Conservation (phyloP, 2,888 invertebrate species). For the Sarcophaga carnaria region DNA sequence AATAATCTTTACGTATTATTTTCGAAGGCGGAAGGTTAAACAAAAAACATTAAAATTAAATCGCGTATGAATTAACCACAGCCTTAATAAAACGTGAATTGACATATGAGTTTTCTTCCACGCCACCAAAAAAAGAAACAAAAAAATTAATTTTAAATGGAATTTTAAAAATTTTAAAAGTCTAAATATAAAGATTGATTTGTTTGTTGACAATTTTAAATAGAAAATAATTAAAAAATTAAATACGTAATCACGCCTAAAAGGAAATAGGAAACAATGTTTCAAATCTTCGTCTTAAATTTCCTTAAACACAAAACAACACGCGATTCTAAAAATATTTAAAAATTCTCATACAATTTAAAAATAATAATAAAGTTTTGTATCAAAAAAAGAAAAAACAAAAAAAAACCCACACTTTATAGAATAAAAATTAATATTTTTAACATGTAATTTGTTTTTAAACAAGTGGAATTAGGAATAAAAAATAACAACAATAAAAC, state of each 20-base stretch:
- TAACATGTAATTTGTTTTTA: constrained; percentile 47
- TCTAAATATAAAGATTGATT: too few species aligned
- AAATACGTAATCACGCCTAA: not conserved
- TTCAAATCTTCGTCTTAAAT: not conserved
- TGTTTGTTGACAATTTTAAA: too few species aligned
- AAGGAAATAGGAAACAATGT: constrained; percentile 37
- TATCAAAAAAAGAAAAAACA: not conserved
- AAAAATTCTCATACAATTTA: not conserved
- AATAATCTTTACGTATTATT: too few species aligned
- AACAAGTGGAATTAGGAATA: constrained; percentile 11
- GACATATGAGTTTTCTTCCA: not conserved
- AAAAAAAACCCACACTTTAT: constrained; percentile 10
- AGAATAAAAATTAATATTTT: constrained; percentile 43
- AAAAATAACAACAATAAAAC: constrained; percentile 12
- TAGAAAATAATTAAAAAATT: not conserved
- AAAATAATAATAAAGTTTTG: not conserved
- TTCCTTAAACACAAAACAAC: not conserved
- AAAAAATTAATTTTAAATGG: not conserved
- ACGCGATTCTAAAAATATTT: not conserved
- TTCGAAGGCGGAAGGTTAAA: too few species aligned
- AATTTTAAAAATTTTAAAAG: too few species aligned
- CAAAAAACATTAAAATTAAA: too few species aligned
- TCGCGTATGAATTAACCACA: too few species aligned
- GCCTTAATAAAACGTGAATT: not conserved
- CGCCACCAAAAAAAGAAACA: not conserved